phyloP scores from a whole-genome alignment of 2,888 invertebrate species.

The Brachyopa scutellaris region DNA sequence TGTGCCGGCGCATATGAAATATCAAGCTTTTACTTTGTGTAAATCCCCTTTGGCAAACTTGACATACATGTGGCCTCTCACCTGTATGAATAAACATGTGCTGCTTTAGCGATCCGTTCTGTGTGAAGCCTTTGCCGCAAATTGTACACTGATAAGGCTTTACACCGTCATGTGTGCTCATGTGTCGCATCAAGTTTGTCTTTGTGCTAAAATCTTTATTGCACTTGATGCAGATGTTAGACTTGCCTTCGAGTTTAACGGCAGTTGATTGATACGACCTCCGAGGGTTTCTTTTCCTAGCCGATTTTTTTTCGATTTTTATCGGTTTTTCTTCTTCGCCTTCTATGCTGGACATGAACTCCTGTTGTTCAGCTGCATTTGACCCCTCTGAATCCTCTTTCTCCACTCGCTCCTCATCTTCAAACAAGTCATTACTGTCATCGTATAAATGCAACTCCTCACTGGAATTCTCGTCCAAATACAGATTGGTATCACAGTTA shows the following conservation, averaged over 20 bases:
- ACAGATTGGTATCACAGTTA: constrained; percentile 50
- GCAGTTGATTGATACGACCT: constrained; percentile 22
- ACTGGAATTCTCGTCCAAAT: constrained; percentile 65
- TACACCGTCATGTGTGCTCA: constrained; percentile 77
- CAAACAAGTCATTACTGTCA: constrained; percentile 24
- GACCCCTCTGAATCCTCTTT: constrained; percentile 32
- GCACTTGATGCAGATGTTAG: constrained; percentile 76
- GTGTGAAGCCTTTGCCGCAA: constrained; percentile 78
- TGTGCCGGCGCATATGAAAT: constrained; percentile 78
- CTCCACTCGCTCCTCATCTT: constrained; percentile 34
- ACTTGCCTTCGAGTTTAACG: constrained; percentile 55
- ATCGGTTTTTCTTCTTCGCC: background rate
- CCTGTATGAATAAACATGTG: constrained; percentile 79
- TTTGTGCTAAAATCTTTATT: constrained; percentile 79
- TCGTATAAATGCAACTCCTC: constrained; percentile 63
- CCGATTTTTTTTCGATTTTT: constrained; percentile 20
- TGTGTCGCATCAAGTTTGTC: constrained; percentile 78
- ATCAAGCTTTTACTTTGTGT: constrained; percentile 78
- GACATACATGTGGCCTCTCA: constrained; percentile 77
- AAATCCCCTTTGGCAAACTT: constrained; percentile 77
- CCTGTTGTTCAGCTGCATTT: constrained; percentile 2
- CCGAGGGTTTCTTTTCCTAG: constrained; percentile 11
- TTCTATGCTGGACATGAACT: constrained; percentile 24
- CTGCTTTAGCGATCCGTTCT: constrained; percentile 78
- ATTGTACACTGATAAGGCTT: constrained; percentile 76